Percentiles rank a stretch among this genome's conserved stretches.
phyloP scores from a whole-genome alignment of 2,888 invertebrate species.

The Subacronicta megacephala region DNA sequence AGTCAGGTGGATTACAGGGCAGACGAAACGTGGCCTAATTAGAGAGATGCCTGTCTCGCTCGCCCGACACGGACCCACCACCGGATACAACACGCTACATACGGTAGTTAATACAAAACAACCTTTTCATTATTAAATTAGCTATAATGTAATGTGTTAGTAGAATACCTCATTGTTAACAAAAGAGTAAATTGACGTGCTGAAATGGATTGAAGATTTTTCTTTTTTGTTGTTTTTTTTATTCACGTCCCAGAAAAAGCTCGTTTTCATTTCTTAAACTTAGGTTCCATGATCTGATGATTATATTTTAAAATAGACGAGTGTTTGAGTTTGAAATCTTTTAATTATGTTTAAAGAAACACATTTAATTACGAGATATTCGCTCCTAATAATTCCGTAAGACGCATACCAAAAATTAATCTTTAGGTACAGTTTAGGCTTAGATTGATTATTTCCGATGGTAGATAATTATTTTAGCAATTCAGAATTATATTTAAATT shows the following conservation, averaged over 20 bases:
- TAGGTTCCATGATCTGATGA: too few relatives aligned
- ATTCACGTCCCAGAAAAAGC: too few relatives aligned
- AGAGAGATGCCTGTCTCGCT: conserved; percentile 62
- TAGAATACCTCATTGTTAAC: conserved; percentile 25
- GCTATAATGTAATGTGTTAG: conserved; percentile 44
- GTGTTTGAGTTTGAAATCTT: too few relatives aligned
- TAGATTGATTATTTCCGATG: conserved; percentile 28
- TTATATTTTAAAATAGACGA: too few relatives aligned
- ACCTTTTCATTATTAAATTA: conserved; percentile 43
- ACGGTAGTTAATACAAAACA: conserved; percentile 20
- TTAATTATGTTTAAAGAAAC: too few relatives aligned
- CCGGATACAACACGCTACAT: conserved; percentile 38
- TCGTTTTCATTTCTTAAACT: too few relatives aligned
- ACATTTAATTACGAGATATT: too few relatives aligned
- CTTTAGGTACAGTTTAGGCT: conserved; percentile 26
- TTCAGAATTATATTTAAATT: too few relatives aligned
- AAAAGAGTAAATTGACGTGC: conserved; percentile 17
- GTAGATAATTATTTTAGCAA: conserved; percentile 39
- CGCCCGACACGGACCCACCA: conserved; percentile 39
- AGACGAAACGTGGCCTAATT: conserved; percentile 72
- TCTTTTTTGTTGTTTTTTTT: too few relatives aligned
- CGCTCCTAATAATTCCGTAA: too few relatives aligned
- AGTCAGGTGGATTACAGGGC: conserved; percentile 72
- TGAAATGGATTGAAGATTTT: conserved; percentile 1
- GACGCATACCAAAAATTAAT: conserved; percentile 13